These are phyloP conservation scores for Acheta domesticus DNA, from an alignment of 2,888 invertebrate species.

Conservation along the genomic window DNA sequence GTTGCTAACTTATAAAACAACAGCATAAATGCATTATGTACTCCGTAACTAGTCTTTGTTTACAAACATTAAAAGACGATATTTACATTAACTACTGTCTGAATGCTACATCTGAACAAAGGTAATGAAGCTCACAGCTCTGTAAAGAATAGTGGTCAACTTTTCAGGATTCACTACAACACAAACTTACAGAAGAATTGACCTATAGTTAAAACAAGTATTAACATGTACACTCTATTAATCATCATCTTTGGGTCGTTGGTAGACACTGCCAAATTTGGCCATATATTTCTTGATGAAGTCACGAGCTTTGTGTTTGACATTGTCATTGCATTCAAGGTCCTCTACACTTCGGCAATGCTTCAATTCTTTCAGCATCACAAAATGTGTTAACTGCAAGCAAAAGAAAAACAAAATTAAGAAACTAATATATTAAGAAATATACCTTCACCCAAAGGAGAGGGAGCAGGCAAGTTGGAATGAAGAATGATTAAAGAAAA, in stretches of 20 bases:
- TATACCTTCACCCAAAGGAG: too few relatives aligned
- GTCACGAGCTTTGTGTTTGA: slow-evolving; percentile 91
- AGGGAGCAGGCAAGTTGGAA: too few relatives aligned
- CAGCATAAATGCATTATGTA: not conserved
- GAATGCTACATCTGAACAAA: not conserved
- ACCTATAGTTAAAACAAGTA: not conserved
- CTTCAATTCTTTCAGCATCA: slow-evolving; percentile 91
- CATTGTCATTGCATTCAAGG: slow-evolving; percentile 82
- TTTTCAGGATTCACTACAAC: slow-evolving; percentile 1
- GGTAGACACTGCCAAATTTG: slow-evolving; percentile 82
- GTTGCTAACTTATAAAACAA: not conserved
- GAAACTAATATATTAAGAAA: too few relatives aligned
- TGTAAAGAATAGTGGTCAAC: not conserved
- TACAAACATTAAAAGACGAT: slow-evolving; percentile 9
- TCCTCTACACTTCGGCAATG: slow-evolving; percentile 84
- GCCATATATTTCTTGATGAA: slow-evolving; percentile 95
- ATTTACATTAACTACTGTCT: slow-evolving; percentile 18
- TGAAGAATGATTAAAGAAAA: too few relatives aligned
- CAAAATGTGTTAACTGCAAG: slow-evolving; percentile 86
- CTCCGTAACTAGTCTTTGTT: not conserved
- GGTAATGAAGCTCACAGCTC: slow-evolving; percentile 6
- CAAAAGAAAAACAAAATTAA: not conserved
- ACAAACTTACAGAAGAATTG: not conserved
- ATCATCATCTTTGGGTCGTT: slow-evolving; percentile 63
- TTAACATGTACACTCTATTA: slow-evolving; percentile 38